phyloP scores from a whole-genome alignment of 2,888 invertebrate genomes.

The Limnephilus rhombicus region DNA sequence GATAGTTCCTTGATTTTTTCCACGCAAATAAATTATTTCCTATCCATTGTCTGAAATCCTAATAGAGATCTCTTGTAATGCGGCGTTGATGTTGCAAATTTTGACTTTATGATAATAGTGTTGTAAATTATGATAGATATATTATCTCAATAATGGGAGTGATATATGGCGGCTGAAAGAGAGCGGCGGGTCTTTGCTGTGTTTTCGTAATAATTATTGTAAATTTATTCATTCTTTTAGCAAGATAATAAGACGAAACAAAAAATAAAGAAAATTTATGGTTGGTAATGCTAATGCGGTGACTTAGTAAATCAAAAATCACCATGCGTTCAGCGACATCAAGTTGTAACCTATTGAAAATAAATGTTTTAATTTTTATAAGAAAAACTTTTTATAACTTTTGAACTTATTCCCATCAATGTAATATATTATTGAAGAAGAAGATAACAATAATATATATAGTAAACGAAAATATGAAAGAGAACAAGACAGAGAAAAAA shows the following conservation, averaged over 20 bases:
- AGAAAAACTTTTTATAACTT: too few relatives aligned
- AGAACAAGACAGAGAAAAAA: too few relatives aligned
- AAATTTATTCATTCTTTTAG: constrained; percentile 28
- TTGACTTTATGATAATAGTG: constrained; percentile 49
- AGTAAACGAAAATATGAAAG: too few relatives aligned
- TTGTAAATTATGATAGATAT: constrained; percentile 46
- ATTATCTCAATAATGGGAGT: constrained; percentile 41
- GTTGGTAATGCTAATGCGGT: background rate
- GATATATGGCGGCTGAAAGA: constrained; percentile 37
- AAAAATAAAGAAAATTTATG: constrained; percentile 1
- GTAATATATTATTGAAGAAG: too few relatives aligned
- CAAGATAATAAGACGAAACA: constrained; percentile 2
- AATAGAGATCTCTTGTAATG: constrained; percentile 26
- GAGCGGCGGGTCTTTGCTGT: constrained; percentile 10
- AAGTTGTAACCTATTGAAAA: background rate
- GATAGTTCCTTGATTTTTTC: constrained; percentile 32
- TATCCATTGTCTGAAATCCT: constrained; percentile 25
- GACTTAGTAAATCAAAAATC: background rate
- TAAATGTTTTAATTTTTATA: background rate
- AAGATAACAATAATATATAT: too few relatives aligned
- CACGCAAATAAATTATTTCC: constrained; percentile 21
- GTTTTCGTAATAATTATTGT: constrained; percentile 31
- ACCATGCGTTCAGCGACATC: background rate
- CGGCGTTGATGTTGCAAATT: constrained; percentile 39
- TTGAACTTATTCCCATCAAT: too few relatives aligned